Evolutionary conservation across 2,113 vertebrate genomes (phyloP).

Genomic region (Entosphenus tridentatus): DNA sequence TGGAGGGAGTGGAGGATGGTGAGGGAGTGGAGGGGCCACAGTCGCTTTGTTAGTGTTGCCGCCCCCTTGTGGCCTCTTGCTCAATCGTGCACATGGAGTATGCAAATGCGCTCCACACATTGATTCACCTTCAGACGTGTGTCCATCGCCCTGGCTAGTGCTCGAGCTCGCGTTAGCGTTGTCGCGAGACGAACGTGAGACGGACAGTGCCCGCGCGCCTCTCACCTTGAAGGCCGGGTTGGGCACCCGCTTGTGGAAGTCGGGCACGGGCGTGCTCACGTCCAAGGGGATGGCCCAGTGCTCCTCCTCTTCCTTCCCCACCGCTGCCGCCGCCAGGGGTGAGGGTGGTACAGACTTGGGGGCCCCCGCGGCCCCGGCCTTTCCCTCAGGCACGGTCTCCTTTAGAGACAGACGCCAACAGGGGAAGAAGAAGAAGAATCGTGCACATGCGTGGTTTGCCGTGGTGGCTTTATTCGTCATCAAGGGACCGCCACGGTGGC

Average conservation of each 20-base stretch:
- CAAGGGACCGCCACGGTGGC: no score
- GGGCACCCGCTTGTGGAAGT: conserved; percentile 61
- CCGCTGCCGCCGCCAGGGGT: conserved; percentile 10
- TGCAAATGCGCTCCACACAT: background rate
- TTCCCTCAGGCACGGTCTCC: no score
- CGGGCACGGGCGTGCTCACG: conserved; percentile 36
- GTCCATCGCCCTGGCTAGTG: rapidly evolving
- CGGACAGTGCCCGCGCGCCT: background rate
- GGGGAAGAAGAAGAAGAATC: no score
- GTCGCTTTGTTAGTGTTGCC: background rate
- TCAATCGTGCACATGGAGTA: background rate
- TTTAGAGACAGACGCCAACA: no score
- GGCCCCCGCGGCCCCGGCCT: no score
- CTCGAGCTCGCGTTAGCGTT: no score
- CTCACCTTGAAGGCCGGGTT: conserved; percentile 52
- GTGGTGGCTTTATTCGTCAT: no score
- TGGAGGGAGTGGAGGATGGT: background rate
- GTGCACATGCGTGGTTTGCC: no score
- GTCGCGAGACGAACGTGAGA: no score
- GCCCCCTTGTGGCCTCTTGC: background rate
- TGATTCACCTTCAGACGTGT: background rate
- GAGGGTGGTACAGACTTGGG: no score
- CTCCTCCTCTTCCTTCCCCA: conserved; percentile 17
- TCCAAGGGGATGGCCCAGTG: conserved; percentile 62
- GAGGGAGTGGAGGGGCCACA: background rate